Evolutionary conservation across 1,140 invertebrate species (phyloP).

Genomic region (Sinonovacula constricta): DNA sequence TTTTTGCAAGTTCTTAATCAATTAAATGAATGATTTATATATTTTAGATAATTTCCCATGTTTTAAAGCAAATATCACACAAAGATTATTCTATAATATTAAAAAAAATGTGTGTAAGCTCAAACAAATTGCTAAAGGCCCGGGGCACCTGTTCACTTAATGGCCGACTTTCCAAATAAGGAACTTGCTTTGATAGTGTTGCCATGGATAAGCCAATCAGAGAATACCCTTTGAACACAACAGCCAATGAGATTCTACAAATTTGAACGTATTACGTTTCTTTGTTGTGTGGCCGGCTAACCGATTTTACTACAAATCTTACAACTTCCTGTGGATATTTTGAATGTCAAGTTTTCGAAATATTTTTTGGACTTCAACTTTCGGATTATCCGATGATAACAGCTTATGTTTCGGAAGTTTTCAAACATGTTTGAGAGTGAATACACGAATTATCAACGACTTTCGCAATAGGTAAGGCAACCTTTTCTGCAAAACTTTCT

Average conservation of each 20-base stretch:
- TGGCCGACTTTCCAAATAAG: conserved; percentile 64
- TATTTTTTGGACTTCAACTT: conserved; percentile 19
- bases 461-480: too few relatives aligned
- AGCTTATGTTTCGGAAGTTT: too few relatives aligned
- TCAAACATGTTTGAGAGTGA: too few relatives aligned
- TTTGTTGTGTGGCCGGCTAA: conserved; percentile 71
- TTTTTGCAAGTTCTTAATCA: too few relatives aligned
- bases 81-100: too few relatives aligned
- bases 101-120: not conserved
- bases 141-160: conserved; percentile 57
- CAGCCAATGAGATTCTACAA: conserved; percentile 61
- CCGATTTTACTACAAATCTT: conserved; percentile 66
- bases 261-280: conserved; percentile 70
- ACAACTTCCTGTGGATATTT: conserved; percentile 55
- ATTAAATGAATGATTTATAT: too few relatives aligned
- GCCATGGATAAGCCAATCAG: conserved; percentile 63
- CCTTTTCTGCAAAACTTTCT: too few relatives aligned
- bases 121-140: not conserved
- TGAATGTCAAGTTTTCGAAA: conserved; percentile 39
- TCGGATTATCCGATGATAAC: too few relatives aligned
- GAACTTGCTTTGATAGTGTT: conserved; percentile 57
- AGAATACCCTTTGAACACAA: conserved; percentile 50
- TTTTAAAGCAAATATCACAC: too few relatives aligned
- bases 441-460: too few relatives aligned
- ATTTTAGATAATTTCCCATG: too few relatives aligned